Evolutionary conservation across 2,797 vertebrate species (phyloP), one percentile per base, ranked within the genome.

Genomic region (Perodicticus potto): DNA sequence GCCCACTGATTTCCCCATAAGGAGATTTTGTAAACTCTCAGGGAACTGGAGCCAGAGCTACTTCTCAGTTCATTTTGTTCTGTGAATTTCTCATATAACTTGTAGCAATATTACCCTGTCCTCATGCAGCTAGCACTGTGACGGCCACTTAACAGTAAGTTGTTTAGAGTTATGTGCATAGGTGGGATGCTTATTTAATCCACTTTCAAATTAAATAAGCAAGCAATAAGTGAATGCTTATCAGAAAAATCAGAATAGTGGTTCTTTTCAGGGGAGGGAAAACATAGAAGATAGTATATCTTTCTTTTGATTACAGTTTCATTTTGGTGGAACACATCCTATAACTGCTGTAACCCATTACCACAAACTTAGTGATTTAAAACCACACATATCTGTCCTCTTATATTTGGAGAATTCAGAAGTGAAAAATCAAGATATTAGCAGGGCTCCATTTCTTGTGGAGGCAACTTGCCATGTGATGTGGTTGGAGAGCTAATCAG

Each of bases 1-100:
- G 29, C 84, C 72, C 40, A 14, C 22, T 81, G 49, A 76, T 82
- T 86, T 92, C 49, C 89, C 53, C 85, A 94, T 67, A 81, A 84
- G 40, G 49, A 59, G 27, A 89, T 70, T 88, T 85, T 74, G 67
- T 92, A 76, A 85, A 88, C 53, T 85, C 77, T 59, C 73, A 40
- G 88, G 61, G 40, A 94, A 81, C 29, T 89, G 27, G 76, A 92
- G 73, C 27, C 74, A 86, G 20, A 72, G 22, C 59, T 81, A 32
- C 69, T 32, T 27, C 14, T 72, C 17, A 12, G 12, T 82, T 77
- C 63, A 11, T 82, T 84, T 94, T 69, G 49, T 49, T 74, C 22
- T 81, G 0, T 25, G 37, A 37, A 65, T 7, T 61, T 86, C 89
- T 72, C 69, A 59, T 45, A 19, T 34, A 72, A 61, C 7, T 17